phyloP scores from a whole-genome alignment of 2,888 invertebrate genomes.

The Strigamia crassipes region DNA sequence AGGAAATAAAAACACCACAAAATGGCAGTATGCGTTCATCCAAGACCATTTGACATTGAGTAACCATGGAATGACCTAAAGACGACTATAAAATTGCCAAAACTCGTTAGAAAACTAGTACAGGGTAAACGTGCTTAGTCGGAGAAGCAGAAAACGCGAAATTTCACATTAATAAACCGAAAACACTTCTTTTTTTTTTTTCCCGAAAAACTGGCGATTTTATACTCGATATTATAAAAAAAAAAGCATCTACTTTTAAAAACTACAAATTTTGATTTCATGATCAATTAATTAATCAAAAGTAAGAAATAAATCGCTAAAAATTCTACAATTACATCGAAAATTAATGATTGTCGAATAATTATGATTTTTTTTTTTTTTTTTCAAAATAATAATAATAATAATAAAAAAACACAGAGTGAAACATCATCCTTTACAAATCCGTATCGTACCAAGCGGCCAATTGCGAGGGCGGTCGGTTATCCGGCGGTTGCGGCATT shows the following conservation, averaged over 20 bases:
- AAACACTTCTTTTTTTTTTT: background rate
- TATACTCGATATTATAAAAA: background rate
- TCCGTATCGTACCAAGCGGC: conserved; percentile 98
- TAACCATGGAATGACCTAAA: conserved; percentile 42
- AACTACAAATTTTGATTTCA: background rate
- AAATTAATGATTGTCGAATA: conserved; percentile 32
- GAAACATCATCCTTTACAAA: conserved; percentile 64
- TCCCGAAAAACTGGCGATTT: background rate
- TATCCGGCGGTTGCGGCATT: conserved; percentile 76
- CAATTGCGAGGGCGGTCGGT: conserved; percentile 72
- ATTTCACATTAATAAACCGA: background rate
- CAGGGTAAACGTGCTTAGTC: background rate
- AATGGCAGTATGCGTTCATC: conserved; percentile 16
- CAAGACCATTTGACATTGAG: background rate
- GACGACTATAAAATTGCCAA: conserved; percentile 28
- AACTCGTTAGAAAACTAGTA: background rate
- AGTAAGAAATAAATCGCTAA: background rate
- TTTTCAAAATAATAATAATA: background rate
- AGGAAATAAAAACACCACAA: conserved; percentile 7
- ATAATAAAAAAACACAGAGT: background rate
- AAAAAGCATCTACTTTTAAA: background rate
- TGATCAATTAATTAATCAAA: background rate
- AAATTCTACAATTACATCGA: background rate
- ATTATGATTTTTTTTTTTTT: too few species aligned
- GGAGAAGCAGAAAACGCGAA: background rate